phyloP scores from a whole-genome alignment of 2,888 invertebrate species.

The Drepanosiphum platanoidis region DNA sequence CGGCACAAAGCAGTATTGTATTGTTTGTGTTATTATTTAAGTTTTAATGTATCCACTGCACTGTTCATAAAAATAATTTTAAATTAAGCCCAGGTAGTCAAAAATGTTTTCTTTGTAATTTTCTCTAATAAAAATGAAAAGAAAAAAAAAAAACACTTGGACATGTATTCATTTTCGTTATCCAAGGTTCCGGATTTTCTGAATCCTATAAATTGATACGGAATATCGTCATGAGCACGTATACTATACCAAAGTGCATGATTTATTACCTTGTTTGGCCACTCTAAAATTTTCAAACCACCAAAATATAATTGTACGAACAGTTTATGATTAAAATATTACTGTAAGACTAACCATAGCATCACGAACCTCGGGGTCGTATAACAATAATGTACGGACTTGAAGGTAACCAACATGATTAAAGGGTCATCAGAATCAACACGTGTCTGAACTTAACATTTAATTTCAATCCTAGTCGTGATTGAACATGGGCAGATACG shows the following conservation, averaged over 20 bases:
- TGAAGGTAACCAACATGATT: constrained; percentile 1
- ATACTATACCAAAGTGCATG: not conserved
- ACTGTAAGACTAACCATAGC: not conserved
- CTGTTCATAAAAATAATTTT: too few species aligned
- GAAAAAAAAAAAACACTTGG: too few species aligned
- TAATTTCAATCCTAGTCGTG: constrained; percentile 9
- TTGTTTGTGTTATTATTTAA: too few species aligned
- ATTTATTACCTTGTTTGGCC: constrained; percentile 46
- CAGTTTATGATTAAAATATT: not conserved
- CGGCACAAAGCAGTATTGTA: too few species aligned
- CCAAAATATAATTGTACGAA: constrained; percentile 10
- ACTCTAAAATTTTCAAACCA: constrained; percentile 14
- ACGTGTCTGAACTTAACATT: constrained; percentile 42
- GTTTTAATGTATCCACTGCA: too few species aligned
- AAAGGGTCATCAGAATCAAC: constrained; percentile 31
- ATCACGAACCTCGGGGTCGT: not conserved
- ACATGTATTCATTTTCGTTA: too few species aligned
- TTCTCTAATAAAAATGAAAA: too few species aligned
- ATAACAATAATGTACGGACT: not conserved
- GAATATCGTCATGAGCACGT: constrained; percentile 4
- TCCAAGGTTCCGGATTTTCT: constrained; percentile 19
- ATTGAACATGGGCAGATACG: constrained; percentile 9
- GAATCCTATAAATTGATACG: constrained; percentile 16
- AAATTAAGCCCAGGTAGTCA: not conserved
- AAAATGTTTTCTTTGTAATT: not conserved